phyloP scores from a whole-genome alignment of 2,888 invertebrate species.

The Pammene fasciana region DNA sequence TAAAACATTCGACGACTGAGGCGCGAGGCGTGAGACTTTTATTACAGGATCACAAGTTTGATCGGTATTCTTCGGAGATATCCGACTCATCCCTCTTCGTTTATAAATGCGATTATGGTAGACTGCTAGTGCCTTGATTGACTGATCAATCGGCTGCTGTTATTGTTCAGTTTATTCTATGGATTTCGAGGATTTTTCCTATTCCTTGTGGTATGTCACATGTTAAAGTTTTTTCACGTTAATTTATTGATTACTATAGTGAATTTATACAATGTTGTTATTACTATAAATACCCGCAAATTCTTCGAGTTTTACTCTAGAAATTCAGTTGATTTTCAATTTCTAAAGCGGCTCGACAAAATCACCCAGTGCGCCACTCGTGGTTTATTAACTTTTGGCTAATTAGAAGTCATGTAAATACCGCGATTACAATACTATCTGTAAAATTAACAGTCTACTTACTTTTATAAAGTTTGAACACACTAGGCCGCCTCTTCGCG shows the following conservation, averaged over 20 bases:
- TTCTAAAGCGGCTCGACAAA: no score
- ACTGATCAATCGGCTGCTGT: conserved; percentile 29
- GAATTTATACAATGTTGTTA: no score
- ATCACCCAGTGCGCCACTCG: no score
- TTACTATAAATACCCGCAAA: no score
- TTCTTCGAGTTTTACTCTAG: no score
- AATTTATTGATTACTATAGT: not conserved
- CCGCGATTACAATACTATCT: not conserved
- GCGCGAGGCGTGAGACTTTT: conserved; percentile 55
- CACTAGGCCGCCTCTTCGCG: conserved; percentile 47
- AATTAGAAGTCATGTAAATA: not conserved
- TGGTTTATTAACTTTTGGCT: no score
- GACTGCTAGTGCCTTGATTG: conserved; percentile 36
- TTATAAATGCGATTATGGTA: conserved; percentile 40
- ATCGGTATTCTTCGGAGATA: conserved; percentile 56
- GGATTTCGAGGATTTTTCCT: not conserved
- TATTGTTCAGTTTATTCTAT: not conserved
- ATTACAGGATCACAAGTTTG: conserved; percentile 55
- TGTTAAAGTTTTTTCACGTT: not conserved
- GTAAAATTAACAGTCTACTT: not conserved
- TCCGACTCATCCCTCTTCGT: conserved; percentile 50
- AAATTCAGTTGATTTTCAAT: no score
- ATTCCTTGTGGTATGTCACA: not conserved
- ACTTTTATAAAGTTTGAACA: not conserved
- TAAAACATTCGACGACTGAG: conserved; percentile 67